Evolutionary conservation across 2,888 invertebrate species (phyloP).

Genomic region (Agrochola lota): DNA sequence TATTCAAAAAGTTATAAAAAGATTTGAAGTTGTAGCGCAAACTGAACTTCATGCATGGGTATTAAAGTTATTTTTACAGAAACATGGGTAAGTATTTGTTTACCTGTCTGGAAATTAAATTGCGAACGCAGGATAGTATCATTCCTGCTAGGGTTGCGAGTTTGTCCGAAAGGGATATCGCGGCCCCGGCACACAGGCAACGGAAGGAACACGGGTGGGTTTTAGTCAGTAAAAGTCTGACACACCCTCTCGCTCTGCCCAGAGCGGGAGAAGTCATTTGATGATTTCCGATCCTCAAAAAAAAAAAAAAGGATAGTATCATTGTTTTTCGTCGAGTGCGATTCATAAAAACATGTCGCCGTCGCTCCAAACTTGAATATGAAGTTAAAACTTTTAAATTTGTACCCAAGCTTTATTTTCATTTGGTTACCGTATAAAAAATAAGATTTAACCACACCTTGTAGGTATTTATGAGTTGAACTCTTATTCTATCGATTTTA

Average conservation of each 20-base stretch:
- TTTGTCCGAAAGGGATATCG: too few relatives aligned
- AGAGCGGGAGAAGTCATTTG: too few relatives aligned
- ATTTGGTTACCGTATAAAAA: not conserved
- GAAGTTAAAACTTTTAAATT: not conserved
- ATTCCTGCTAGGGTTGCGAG: too few relatives aligned
- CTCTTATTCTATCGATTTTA: not conserved
- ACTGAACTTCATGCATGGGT: not conserved
- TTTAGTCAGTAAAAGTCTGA: too few relatives aligned
- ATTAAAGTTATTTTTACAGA: not conserved
- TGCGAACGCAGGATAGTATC: not conserved
- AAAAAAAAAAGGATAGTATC: not conserved
- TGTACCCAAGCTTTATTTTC: not conserved
- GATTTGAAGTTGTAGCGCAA: not conserved
- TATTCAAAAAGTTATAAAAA: too few relatives aligned
- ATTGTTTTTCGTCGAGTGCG: not conserved
- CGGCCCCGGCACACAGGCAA: too few relatives aligned
- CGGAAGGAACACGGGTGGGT: too few relatives aligned
- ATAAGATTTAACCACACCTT: not conserved
- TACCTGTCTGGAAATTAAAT: not conserved
- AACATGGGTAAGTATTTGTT: not conserved
- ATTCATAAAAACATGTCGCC: not conserved
- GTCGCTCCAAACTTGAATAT: not conserved
- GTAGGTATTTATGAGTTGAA: not conserved
- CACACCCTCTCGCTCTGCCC: too few relatives aligned
- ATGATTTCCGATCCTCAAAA: too few relatives aligned